Percentiles rank a stretch among this genome's conserved stretches.
Conservation (phyloP, 2,113 vertebrate species). For the Oreochromis aureus region DNA sequence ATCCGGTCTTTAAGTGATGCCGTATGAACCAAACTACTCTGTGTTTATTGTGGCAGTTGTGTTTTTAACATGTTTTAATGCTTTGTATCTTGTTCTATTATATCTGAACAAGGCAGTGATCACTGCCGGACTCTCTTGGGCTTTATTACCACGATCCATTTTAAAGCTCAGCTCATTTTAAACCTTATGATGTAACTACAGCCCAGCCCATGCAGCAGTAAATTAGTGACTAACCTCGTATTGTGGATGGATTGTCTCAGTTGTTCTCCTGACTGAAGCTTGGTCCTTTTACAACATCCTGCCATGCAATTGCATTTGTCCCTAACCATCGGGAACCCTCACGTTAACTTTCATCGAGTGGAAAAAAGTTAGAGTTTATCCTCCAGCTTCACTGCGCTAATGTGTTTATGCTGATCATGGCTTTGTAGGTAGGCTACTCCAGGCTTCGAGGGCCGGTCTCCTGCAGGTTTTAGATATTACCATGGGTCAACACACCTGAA, state of each 20-base stretch:
- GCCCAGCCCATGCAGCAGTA: neutral
- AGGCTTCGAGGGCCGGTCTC: rapidly evolving
- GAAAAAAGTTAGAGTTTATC: neutral
- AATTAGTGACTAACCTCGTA: neutral
- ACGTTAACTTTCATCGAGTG: neutral
- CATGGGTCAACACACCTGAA: neutral
- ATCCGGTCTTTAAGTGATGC: neutral
- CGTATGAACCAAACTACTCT: neutral
- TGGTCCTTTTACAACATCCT: neutral
- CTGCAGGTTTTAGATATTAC: neutral
- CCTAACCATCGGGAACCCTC: neutral
- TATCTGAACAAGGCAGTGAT: neutral
- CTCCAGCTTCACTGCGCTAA: neutral
- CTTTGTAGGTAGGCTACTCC: neutral
- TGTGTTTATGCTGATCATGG: neutral
- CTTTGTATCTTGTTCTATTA: neutral
- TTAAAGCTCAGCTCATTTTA: neutral
- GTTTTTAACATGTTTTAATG: neutral
- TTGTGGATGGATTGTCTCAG: rapidly evolving
- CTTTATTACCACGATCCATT: neutral
- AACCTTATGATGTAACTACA: neutral
- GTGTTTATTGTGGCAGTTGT: neutral
- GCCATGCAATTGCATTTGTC: neutral
- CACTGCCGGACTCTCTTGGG: neutral
- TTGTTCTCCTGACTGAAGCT: neutral